A percentile compares a stretch with the other conserved stretches of the same genome.
phyloP scores from a whole-genome alignment of 2,888 invertebrate genomes.

The Biston betularia region DNA sequence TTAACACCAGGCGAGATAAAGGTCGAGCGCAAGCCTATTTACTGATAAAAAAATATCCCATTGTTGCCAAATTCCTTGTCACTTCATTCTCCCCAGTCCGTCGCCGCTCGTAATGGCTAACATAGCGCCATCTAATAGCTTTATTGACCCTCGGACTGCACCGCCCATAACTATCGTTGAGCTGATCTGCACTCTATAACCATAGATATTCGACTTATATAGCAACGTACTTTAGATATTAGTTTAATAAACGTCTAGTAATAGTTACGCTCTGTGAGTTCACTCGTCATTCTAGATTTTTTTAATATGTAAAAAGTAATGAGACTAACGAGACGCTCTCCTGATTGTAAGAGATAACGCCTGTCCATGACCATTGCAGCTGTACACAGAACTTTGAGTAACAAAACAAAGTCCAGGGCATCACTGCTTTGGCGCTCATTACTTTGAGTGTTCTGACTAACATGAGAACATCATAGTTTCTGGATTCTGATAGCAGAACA shows the following conservation, averaged over 20 bases:
- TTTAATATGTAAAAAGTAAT: too few relatives aligned
- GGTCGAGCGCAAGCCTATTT: too few relatives aligned
- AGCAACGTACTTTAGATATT: conserved; percentile 2
- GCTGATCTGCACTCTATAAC: conserved; percentile 10
- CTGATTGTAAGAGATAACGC: too few relatives aligned
- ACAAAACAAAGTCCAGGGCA: too few relatives aligned
- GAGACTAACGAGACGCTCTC: too few relatives aligned
- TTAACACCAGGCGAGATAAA: too few relatives aligned
- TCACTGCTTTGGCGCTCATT: too few relatives aligned
- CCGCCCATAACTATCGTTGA: conserved; percentile 41
- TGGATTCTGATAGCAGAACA: too few relatives aligned
- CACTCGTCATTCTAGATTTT: not conserved
- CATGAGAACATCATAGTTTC: too few relatives aligned
- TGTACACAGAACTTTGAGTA: too few relatives aligned
- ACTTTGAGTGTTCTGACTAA: not conserved
- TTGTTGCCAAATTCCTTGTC: conserved; percentile 40
- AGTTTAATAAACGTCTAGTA: not conserved
- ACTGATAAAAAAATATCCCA: conserved; percentile 1
- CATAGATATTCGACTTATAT: conserved; percentile 10
- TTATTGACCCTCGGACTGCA: conserved; percentile 65
- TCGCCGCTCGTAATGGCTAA: conserved; percentile 63
- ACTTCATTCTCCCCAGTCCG: conserved; percentile 49
- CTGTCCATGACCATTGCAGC: too few relatives aligned
- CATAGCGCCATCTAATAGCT: conserved; percentile 73
- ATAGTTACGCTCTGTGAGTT: not conserved